Conservation (phyloP, 1,140 invertebrate species). For the Ctenoplectra terminalis region DNA sequence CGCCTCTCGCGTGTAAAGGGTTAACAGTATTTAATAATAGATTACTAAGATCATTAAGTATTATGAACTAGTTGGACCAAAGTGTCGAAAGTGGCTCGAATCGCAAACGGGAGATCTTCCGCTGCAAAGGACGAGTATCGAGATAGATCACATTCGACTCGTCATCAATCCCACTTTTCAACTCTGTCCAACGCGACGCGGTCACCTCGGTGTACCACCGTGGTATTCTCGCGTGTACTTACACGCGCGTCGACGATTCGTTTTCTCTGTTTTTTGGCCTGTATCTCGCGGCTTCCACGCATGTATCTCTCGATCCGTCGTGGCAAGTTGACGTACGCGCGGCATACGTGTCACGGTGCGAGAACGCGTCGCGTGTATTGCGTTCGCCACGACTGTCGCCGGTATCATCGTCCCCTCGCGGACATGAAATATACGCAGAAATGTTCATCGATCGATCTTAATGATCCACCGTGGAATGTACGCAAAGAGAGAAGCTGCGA, state of each 20-base stretch:
- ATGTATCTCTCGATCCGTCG: conserved; percentile 11
- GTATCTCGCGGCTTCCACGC: conserved; percentile 12
- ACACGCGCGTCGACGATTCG: neutral
- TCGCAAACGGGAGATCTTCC: too few relatives aligned
- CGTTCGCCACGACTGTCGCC: neutral
- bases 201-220: neutral
- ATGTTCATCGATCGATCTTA: conserved; percentile 47
- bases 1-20: too few relatives aligned
- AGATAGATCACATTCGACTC: too few relatives aligned
- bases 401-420: neutral
- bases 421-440: conserved; percentile 33
- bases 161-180: too few relatives aligned
- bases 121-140: too few relatives aligned
- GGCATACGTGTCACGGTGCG: conserved; percentile 16
- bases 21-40: too few relatives aligned
- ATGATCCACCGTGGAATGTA: conserved; percentile 29
- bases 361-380: conserved; percentile 13
- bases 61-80: too few relatives aligned
- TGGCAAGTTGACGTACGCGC: conserved; percentile 20
- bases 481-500: neutral
- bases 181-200: too few relatives aligned
- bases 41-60: too few relatives aligned
- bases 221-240: neutral
- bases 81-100: too few relatives aligned
- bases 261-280: conserved; percentile 20